Percentiles rank a stretch among this genome's conserved stretches.
Evolutionary conservation across 2,888 invertebrate species (phyloP).

Genomic region (Lordiphosa andalusiaca): DNA sequence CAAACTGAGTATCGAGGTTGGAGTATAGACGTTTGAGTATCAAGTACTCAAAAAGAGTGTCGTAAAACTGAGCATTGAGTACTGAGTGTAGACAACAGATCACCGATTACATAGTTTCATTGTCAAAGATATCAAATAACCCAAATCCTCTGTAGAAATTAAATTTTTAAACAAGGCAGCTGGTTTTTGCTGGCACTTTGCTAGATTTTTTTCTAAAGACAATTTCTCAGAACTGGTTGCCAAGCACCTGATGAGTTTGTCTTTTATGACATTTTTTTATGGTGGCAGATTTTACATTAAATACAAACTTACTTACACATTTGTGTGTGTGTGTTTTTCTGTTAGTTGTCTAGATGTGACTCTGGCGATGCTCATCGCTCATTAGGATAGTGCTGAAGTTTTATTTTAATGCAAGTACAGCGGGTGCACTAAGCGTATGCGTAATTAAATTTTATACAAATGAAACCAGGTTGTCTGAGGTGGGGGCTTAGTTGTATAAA

Average conservation of each 20-base stretch:
- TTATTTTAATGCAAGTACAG: constrained; percentile 29
- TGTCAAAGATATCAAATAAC: no score
- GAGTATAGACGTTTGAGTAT: no score
- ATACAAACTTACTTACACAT: constrained; percentile 1
- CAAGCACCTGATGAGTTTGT: constrained; percentile 21
- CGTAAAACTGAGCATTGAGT: no score
- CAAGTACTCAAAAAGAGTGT: no score
- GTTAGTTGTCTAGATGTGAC: constrained; percentile 2
- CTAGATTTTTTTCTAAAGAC: neutral
- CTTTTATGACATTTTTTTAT: constrained; percentile 27
- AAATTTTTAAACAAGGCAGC: no score
- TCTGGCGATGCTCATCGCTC: constrained; percentile 39
- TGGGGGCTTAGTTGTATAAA: constrained; percentile 16
- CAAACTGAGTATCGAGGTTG: no score
- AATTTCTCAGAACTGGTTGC: constrained; percentile 7
- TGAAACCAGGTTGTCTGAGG: constrained; percentile 48
- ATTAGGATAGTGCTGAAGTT: constrained; percentile 54
- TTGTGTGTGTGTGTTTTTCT: constrained; percentile 4
- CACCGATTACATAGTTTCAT: no score
- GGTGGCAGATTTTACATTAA: no score
- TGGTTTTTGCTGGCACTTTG: no score
- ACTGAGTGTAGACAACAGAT: no score
- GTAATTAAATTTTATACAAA: constrained; percentile 68
- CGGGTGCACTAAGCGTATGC: constrained; percentile 45
- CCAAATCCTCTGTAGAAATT: no score